These are phyloP conservation scores for Aselliscus stoliczkanus DNA, from an alignment of 2,797 vertebrate genomes.

Conservation along the genomic window DNA sequence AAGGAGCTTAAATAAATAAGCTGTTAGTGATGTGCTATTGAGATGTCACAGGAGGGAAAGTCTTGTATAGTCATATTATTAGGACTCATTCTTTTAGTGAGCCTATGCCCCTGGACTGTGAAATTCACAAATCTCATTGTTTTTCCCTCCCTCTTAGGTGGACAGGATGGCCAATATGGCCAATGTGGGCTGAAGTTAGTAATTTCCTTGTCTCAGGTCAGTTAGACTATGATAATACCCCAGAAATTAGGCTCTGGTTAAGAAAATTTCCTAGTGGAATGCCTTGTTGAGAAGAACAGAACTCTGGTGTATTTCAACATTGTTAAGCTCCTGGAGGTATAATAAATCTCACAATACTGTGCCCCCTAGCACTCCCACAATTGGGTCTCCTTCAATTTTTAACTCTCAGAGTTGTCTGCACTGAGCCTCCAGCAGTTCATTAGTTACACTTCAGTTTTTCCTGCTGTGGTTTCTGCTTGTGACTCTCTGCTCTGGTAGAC, in stretches of 20 bases:
- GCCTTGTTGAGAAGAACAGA: not conserved
- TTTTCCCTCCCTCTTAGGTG: not conserved
- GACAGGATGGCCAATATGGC: accelerated
- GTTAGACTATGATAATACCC: not conserved
- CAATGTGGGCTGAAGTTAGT: not conserved
- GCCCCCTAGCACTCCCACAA: not conserved
- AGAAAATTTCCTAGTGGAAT: not conserved
- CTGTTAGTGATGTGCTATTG: not conserved
- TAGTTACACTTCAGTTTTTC: not conserved
- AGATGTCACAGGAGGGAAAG: not conserved
- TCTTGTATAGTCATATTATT: not conserved
- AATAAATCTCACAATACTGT: not conserved
- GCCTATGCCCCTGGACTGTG: not conserved
- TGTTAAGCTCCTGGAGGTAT: not conserved
- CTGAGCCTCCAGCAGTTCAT: not conserved
- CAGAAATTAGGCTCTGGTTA: not conserved
- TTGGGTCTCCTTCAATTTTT: not conserved
- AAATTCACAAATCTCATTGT: not conserved
- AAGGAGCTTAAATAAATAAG: not conserved
- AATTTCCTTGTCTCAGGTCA: not conserved
- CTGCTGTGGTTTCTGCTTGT: not conserved
- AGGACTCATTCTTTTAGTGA: not conserved
- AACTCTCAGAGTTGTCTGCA: not conserved
- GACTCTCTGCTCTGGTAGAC: not conserved
- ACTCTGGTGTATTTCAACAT: not conserved